Base-by-base conservation (phyloP, 2,888 invertebrate species). In the Keiferia lycopersicella region DNA sequence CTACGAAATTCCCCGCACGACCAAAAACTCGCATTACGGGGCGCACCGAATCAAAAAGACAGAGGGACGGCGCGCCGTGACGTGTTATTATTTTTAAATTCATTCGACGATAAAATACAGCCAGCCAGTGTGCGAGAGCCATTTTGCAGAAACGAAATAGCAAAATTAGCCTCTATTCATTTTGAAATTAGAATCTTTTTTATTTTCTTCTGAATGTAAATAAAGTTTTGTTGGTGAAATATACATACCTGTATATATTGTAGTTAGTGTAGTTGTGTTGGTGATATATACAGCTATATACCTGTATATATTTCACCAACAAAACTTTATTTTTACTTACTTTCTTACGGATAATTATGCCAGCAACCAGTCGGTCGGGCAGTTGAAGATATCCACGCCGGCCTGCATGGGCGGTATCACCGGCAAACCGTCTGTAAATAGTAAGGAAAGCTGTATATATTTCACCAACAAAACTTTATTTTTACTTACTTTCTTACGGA, bases 281-380 rank as follows among this genome's bases (percentile, higher is more conserved):
- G n/a, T n/a, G n/a, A n/a, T n/a, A n/a, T n/a, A n/a, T n/a, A n/a
- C n/a, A n/a, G n/a, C n/a, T n/a, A n/a, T n/a, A n/a, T n/a, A n/a
- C n/a, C n/a, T n/a, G n/a, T n/a, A n/a, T n/a, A n/a, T n/a, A n/a
- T n/a, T n/a, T n/a, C n/a, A n/a, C n/a, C n/a, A n/a, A n/a, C n/a
- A n/a, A n/a, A n/a, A n/a, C n/a, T n/a, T n/a, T n/a, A n/a, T n/a
- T n/a, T n/a, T n/a, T n/a, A n/a, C n/a, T n/a, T n/a, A n/a, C n/a
- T n/a, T n/a, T n/a, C n/a, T n/a, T n/a, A n/a, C n/a, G n/a, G n/a
- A n/a, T n/a, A n/a, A n/a, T n/a, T n/a, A n/a, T n/a, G n/a, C 88
- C 1, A 95, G 88, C 56, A 96, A 88, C 86, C 94, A 96, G 79
- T 96, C 96, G 69, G 94, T 94, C 0, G 96, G 95, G 77, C 96